A percentile compares a stretch with the other conserved stretches of the same genome.
phyloP scores from a whole-genome alignment of 2,113 vertebrate species.

The Genyomyrus donnyi region DNA sequence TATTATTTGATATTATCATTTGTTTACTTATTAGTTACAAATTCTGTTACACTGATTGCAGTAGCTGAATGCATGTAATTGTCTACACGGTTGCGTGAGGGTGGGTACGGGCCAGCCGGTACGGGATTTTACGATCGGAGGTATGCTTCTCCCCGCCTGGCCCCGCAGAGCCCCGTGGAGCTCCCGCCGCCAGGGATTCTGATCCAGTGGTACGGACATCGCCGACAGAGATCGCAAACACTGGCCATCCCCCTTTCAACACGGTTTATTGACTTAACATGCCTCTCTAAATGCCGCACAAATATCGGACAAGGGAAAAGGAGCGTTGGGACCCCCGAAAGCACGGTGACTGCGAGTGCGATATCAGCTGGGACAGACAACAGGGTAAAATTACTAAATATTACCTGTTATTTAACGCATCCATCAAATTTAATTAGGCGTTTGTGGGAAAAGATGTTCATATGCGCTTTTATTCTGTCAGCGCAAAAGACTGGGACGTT shows the following conservation, averaged over 20 bases:
- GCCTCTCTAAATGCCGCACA: constrained; percentile 49
- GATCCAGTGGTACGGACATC: constrained; percentile 86
- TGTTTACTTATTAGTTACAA: not conserved
- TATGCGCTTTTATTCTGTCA: not conserved
- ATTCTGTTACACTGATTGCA: not conserved
- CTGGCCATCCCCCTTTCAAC: constrained; percentile 69
- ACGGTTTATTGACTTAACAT: constrained; percentile 72
- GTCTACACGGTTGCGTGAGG: constrained; percentile 38
- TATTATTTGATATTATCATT: not conserved
- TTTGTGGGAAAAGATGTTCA: not conserved
- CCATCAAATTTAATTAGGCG: not conserved
- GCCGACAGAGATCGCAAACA: constrained; percentile 70
- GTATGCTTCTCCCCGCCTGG: constrained; percentile 73
- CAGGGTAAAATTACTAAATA: not conserved
- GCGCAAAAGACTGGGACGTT: not conserved
- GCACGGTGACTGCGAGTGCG: not conserved
- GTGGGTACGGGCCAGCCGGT: constrained; percentile 45
- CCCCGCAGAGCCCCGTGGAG: constrained; percentile 60
- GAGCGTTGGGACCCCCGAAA: not conserved
- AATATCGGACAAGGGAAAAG: not conserved
- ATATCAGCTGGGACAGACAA: not conserved
- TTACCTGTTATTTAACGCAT: not conserved
- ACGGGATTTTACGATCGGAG: constrained; percentile 71
- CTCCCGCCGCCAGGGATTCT: constrained; percentile 73
- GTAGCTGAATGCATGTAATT: not conserved